Evolutionary conservation across 2,797 vertebrate species (phyloP).

Genomic region (Cossypha caffra): DNA sequence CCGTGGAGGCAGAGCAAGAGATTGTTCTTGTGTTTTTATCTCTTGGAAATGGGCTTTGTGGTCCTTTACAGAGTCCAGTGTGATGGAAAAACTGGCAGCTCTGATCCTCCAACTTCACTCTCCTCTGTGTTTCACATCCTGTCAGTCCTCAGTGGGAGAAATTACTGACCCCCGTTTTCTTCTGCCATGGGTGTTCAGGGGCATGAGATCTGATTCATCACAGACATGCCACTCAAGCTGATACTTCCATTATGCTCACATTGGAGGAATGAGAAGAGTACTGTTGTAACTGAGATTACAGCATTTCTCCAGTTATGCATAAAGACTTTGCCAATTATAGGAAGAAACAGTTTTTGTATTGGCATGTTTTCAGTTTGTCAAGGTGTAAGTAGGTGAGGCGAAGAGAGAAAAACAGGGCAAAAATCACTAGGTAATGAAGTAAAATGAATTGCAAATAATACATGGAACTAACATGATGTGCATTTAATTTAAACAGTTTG

Average conservation of each 20-base stretch:
- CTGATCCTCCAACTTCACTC: background rate
- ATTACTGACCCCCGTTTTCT: background rate
- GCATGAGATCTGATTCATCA: background rate
- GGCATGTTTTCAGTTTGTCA: background rate
- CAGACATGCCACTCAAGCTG: background rate
- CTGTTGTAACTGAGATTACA: background rate
- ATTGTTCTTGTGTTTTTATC: background rate
- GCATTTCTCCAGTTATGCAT: background rate
- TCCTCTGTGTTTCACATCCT: background rate
- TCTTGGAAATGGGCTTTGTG: background rate
- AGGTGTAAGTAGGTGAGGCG: background rate
- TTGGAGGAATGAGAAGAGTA: background rate
- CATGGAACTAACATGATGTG: background rate
- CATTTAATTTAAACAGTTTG: background rate
- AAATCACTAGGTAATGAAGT: background rate
- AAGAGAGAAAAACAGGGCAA: background rate
- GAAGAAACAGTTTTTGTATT: background rate
- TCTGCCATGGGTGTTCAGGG: background rate
- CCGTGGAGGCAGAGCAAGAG: background rate
- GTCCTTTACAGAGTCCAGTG: background rate
- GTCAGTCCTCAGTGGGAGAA: background rate
- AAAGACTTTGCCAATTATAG: background rate
- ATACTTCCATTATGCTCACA: background rate
- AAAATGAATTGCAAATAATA: background rate
- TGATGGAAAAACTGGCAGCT: conserved; percentile 2